These are phyloP conservation scores for Cynaeus angustus DNA, from an alignment of 2,888 invertebrate genomes.

Conservation along the genomic window DNA sequence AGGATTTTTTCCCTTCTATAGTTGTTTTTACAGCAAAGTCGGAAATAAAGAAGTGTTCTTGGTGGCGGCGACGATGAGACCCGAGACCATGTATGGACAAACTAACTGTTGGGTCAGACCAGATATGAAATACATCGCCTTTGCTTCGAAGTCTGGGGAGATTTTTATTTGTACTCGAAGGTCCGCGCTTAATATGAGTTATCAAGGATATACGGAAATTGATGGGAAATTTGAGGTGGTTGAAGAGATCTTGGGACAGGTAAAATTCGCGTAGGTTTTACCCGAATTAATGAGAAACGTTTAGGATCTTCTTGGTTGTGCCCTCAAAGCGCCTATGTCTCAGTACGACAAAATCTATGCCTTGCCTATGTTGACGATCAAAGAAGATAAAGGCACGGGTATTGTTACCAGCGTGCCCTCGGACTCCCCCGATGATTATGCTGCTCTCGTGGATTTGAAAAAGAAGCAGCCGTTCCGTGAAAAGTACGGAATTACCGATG, in stretches of 20 bases:
- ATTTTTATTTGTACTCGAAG: slow-evolving; percentile 91
- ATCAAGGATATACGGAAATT: slow-evolving; percentile 89
- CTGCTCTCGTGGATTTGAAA: slow-evolving; percentile 94
- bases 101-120: slow-evolving; percentile 99
- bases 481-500: slow-evolving; percentile 91
- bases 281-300: not conserved
- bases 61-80: slow-evolving; percentile 97
- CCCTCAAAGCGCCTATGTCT: slow-evolving; percentile 89
- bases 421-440: slow-evolving; percentile 99
- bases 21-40: slow-evolving; percentile 30
- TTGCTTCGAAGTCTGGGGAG: slow-evolving; percentile 81
- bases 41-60: slow-evolving; percentile 75
- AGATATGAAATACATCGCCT: slow-evolving; percentile 94
- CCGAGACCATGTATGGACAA: slow-evolving; percentile 99
- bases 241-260: slow-evolving; percentile 80
- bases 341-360: slow-evolving; percentile 89
- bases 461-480: slow-evolving; percentile 94
- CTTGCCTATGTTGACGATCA: slow-evolving; percentile 98
- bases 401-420: slow-evolving; percentile 98
- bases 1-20: too few species aligned
- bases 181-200: slow-evolving; percentile 96
- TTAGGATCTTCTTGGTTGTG: slow-evolving; percentile 86
- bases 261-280: slow-evolving; percentile 66
- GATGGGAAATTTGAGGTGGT: slow-evolving; percentile 87
- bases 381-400: slow-evolving; percentile 98